Evolutionary conservation across 2,888 invertebrate species (phyloP).

Genomic region (Patella caerulea): DNA sequence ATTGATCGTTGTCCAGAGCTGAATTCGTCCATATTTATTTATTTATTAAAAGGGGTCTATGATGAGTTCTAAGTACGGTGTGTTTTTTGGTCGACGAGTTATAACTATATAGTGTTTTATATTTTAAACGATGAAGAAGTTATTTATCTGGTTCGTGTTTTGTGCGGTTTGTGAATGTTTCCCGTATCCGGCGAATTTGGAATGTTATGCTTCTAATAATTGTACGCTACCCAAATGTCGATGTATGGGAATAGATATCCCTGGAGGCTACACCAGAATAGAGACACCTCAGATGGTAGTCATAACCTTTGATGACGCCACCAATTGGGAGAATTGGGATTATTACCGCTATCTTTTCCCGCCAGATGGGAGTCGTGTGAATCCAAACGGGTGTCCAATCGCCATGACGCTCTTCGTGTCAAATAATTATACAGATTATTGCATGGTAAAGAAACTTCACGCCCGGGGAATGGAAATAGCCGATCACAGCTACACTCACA

Average conservation of each 20-base stretch:
- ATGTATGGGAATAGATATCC: conserved; percentile 47
- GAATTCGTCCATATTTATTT: too few species aligned
- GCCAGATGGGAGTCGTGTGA: conserved; percentile 67
- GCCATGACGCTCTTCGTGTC: conserved; percentile 98
- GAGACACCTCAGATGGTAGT: conserved; percentile 62
- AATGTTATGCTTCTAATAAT: conserved; percentile 24
- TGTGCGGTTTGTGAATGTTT: too few species aligned
- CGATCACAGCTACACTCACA: conserved; percentile 59
- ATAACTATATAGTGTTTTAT: too few species aligned
- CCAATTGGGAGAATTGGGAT: conserved; percentile 51
- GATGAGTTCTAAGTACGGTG: too few species aligned
- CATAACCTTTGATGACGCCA: conserved; percentile 63
- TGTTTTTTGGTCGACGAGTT: too few species aligned
- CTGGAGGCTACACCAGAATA: conserved; percentile 33
- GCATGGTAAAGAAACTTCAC: conserved; percentile 76
- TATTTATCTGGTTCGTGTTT: too few species aligned
- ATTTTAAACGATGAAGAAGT: too few species aligned
- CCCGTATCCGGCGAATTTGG: not conserved
- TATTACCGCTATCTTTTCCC: conserved; percentile 43
- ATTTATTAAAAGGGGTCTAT: too few species aligned
- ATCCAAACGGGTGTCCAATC: conserved; percentile 80
- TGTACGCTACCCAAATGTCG: conserved; percentile 54
- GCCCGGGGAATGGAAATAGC: conserved; percentile 58
- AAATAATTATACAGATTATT: conserved; percentile 99
- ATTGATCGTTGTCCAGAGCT: too few species aligned